These are phyloP conservation scores for Globodera ellingtonae DNA, from an alignment of 1,140 invertebrate species.

Conservation along the genomic window DNA sequence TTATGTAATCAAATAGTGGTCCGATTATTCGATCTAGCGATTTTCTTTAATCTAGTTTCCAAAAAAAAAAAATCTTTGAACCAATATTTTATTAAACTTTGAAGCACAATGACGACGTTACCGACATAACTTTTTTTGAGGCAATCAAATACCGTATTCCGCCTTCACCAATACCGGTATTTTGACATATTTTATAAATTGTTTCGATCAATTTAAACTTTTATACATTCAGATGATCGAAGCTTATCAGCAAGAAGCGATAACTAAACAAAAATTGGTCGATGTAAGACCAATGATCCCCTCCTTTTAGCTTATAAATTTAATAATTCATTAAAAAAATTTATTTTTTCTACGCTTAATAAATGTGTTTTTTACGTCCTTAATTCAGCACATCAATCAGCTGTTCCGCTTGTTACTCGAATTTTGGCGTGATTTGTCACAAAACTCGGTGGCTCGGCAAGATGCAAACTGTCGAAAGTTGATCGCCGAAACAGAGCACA, in stretches of 20 bases:
- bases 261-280: background rate
- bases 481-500: background rate
- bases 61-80: background rate
- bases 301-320: too few relatives aligned
- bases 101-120: constrained; percentile 3
- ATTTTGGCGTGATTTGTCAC: background rate
- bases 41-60: background rate
- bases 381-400: constrained; percentile 23
- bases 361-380: background rate
- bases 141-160: constrained; percentile 6
- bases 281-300: background rate
- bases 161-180: constrained; percentile 20
- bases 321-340: background rate
- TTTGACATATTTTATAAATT: background rate
- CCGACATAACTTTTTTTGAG: constrained; percentile 24
- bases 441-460: background rate
- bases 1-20: too few relatives aligned
- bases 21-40: too few relatives aligned
- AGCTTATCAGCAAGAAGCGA: constrained; percentile 3
- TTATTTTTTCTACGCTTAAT: too few relatives aligned
- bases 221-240: constrained; percentile 20
- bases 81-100: background rate
- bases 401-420: background rate
- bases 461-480: background rate
- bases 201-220: background rate